phyloP scores from a whole-genome alignment of 2,888 invertebrate genomes.

The Cephus pulcher region DNA sequence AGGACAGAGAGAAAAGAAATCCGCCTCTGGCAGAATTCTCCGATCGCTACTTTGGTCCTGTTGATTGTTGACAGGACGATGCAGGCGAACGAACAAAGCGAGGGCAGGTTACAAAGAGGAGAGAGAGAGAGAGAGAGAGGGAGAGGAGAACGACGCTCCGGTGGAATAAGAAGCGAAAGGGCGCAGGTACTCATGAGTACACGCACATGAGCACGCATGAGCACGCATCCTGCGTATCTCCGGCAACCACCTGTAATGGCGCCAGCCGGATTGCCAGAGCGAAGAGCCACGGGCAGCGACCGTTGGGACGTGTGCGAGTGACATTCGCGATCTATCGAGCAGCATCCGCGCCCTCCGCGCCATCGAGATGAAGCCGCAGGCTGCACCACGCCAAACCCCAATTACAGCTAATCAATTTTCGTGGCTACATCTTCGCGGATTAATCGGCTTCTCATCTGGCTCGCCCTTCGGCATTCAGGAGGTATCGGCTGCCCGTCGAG shows the following conservation, averaged over 20 bases:
- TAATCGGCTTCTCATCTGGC: conserved; percentile 33
- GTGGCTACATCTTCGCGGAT: conserved; percentile 52
- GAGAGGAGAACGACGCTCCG: not conserved
- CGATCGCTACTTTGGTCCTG: no score
- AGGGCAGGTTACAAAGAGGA: not conserved
- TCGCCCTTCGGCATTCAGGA: not conserved
- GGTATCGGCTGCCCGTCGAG: no score
- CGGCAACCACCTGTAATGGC: not conserved
- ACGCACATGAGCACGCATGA: conserved; percentile 17
- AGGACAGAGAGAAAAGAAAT: no score
- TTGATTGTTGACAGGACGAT: no score
- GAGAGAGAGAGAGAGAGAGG: conserved; percentile 14
- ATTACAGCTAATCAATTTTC: conserved; percentile 49
- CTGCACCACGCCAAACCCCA: conserved; percentile 26
- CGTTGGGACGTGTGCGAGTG: no score
- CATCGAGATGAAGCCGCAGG: not conserved
- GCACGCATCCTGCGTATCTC: conserved; percentile 10
- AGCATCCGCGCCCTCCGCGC: no score
- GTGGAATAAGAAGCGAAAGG: no score
- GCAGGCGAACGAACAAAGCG: not conserved
- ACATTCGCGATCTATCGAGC: no score
- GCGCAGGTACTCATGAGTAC: no score
- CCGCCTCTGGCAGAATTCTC: no score
- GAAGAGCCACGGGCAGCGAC: no score
- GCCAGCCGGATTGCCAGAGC: no score